Conservation (phyloP, 2,113 vertebrate species). For the Cairina moschata region DNA sequence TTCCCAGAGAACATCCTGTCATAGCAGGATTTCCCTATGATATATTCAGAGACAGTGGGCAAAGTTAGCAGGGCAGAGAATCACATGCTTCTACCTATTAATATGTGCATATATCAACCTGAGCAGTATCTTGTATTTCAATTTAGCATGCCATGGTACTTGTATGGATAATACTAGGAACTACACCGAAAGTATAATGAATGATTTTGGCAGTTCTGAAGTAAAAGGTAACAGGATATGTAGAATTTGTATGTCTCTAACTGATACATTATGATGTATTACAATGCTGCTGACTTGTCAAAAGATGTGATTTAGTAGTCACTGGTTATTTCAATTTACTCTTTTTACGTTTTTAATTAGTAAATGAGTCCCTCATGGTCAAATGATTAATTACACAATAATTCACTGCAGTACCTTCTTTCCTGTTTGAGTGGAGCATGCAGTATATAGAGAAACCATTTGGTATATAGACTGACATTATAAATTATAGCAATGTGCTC, state of each 20-base stretch:
- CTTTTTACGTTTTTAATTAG: conserved; percentile 95
- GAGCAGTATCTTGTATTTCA: not conserved
- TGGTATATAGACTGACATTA: conserved; percentile 56
- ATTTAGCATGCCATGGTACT: not conserved
- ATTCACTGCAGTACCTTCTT: conserved; percentile 75
- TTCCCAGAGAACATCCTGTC: not conserved
- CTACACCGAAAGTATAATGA: not conserved
- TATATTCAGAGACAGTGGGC: not conserved
- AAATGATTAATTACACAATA: conserved; percentile 89
- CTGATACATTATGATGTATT: conserved; percentile 78
- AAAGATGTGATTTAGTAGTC: conserved; percentile 87
- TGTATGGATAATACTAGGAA: not conserved
- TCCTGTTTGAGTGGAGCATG: conserved; percentile 25
- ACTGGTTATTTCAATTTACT: conserved; percentile 87
- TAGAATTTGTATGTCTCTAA: conserved; percentile 64
- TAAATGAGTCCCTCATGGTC: conserved; percentile 90
- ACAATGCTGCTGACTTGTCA: conserved; percentile 70
- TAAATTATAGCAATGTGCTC: conserved; percentile 60
- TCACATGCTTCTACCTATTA: rapidly evolving
- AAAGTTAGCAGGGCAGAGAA: not conserved
- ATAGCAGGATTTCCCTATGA: not conserved
- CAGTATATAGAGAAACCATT: conserved; percentile 13
- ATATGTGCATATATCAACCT: not conserved
- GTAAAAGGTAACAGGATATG: conserved; percentile 44
- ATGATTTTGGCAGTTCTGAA: conserved; percentile 46